Percentiles rank a stretch among this genome's conserved stretches.
These are phyloP conservation scores for Scatophagus argus DNA, from an alignment of 2,113 vertebrate species.

Conservation along the genomic window DNA sequence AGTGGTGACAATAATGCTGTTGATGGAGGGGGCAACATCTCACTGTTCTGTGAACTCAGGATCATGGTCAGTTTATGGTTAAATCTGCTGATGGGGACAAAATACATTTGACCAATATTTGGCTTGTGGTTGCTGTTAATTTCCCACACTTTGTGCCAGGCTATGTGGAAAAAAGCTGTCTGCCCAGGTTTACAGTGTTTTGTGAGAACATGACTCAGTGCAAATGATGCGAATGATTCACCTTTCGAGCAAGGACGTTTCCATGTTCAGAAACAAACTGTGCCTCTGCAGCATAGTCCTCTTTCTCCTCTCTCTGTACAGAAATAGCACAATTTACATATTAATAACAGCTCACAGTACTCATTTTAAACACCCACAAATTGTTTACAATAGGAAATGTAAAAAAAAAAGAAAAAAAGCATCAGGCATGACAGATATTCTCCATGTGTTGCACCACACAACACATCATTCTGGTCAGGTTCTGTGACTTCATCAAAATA, in stretches of 20 bases:
- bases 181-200: conserved; percentile 4
- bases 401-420: conserved; percentile 21
- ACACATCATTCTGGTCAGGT: conserved; percentile 53
- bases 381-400: conserved; percentile 31
- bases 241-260: conserved; percentile 90
- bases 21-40: not conserved
- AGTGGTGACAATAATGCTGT: not conserved
- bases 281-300: conserved; percentile 87
- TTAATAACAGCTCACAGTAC: not conserved
- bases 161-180: conserved; percentile 3
- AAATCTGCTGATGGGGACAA: conserved; percentile 1
- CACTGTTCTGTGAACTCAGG: not conserved
- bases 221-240: conserved; percentile 66
- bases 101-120: not conserved
- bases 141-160: conserved; percentile 15
- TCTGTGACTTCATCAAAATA: conserved; percentile 65
- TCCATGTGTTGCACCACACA: conserved; percentile 65
- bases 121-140: conserved; percentile 41
- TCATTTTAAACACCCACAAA: not conserved
- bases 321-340: conserved; percentile 9
- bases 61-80: conserved; percentile 26
- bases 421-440: conserved; percentile 21
- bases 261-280: conserved; percentile 92
- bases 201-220: conserved; percentile 35
- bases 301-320: conserved; percentile 88